Evolutionary conservation across 64 coral and sea anemone species (phyloP).

Genomic region (Actinia tenebrosa): DNA sequence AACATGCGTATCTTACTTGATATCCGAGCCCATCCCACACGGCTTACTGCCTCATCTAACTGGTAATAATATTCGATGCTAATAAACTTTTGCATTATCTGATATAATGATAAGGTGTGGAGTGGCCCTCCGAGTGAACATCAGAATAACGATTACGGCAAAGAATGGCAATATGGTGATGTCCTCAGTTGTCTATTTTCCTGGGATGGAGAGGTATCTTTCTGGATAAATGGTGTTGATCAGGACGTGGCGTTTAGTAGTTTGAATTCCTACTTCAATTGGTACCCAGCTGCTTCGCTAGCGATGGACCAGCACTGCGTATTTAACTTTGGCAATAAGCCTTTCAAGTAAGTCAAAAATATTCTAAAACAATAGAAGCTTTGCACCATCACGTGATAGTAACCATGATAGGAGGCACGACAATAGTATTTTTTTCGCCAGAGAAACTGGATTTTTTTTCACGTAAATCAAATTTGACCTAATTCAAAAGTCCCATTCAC

Average conservation of each 20-base stretch:
- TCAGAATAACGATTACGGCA: slow-evolving; percentile 87
- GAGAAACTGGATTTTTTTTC: too few species aligned
- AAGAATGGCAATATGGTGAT: slow-evolving; percentile 73
- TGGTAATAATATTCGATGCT: too few species aligned
- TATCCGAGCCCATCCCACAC: too few species aligned
- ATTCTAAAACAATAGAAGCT: background rate
- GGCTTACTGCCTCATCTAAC: too few species aligned
- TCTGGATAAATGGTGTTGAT: slow-evolving; percentile 80
- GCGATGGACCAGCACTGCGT: slow-evolving; percentile 94
- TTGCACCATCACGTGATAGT: too few species aligned
- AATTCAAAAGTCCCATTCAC: too few species aligned
- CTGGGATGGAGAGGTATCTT: slow-evolving; percentile 83
- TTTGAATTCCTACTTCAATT: slow-evolving; percentile 57
- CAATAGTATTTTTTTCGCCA: too few species aligned
- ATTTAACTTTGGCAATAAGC: slow-evolving; percentile 90
- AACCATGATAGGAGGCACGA: too few species aligned
- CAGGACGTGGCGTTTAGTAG: slow-evolving; percentile 78
- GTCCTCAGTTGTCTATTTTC: slow-evolving; percentile 87
- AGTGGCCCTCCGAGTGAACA: slow-evolving; percentile 74
- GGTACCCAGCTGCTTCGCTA: slow-evolving; percentile 87
- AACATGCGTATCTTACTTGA: too few species aligned
- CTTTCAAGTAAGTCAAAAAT: slow-evolving; percentile 48
- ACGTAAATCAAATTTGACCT: too few species aligned
- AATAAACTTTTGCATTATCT: background rate
- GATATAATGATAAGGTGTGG: slow-evolving; percentile 33